A percentile compares a stretch with the other conserved stretches of the same genome.
Conservation (phyloP, 2,113 vertebrate species). For the Scytalopus superciliaris region DNA sequence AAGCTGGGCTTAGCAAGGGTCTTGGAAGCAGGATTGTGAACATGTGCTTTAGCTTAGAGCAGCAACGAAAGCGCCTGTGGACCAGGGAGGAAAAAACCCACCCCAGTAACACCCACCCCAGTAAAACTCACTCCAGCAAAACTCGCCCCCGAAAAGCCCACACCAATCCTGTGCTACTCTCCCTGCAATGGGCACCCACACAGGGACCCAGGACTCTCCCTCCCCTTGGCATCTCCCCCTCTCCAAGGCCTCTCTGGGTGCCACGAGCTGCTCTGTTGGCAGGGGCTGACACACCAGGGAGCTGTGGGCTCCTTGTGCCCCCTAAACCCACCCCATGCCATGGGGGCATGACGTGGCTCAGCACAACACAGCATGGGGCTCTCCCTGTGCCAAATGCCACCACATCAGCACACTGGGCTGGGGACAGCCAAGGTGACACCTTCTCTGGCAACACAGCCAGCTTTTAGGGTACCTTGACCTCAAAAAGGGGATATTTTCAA, state of each 20-base stretch:
- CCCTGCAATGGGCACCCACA: fast-evolving
- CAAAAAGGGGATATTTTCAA: neutral
- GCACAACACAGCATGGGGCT: neutral
- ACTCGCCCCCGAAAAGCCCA: neutral
- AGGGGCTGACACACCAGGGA: neutral
- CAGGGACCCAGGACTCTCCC: fast-evolving
- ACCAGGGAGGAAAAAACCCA: neutral
- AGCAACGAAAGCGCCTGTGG: neutral
- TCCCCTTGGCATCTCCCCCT: neutral
- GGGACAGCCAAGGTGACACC: neutral
- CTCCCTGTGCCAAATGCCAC: fast-evolving
- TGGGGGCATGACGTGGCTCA: fast-evolving
- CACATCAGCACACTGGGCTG: fast-evolving
- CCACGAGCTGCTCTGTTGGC: fast-evolving
- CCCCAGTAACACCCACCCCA: neutral
- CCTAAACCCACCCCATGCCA: neutral
- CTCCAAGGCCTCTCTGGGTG: fast-evolving
- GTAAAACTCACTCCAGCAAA: neutral
- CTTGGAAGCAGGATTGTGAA: neutral
- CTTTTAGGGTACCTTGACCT: neutral
- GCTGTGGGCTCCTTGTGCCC: neutral
- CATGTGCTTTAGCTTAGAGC: neutral
- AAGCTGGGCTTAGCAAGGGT: fast-evolving
- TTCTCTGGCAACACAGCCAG: neutral
- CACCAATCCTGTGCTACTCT: neutral